Percentiles rank a stretch among this genome's conserved stretches.
These are phyloP conservation scores for Acanthoscelides obtectus DNA, from an alignment of 2,888 invertebrate species.

Conservation along the genomic window DNA sequence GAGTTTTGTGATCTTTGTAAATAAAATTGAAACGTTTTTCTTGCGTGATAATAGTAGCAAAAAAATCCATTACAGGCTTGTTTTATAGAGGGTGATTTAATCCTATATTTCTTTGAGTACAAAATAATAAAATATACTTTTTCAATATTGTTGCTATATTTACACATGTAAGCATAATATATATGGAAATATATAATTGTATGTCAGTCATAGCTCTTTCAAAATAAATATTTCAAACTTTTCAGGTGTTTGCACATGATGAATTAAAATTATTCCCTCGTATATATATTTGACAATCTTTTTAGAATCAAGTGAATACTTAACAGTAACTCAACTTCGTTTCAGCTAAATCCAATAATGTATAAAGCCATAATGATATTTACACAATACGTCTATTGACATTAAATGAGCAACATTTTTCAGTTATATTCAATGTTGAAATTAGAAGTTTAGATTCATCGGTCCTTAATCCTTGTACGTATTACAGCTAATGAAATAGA, in stretches of 20 bases:
- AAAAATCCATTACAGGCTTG: slow-evolving; percentile 24
- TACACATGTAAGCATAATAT: slow-evolving; percentile 26
- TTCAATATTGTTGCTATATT: slow-evolving; percentile 33
- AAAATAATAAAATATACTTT: slow-evolving; percentile 25
- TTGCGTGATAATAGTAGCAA: slow-evolving; percentile 15
- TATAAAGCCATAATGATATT: no score
- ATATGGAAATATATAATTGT: slow-evolving; percentile 17
- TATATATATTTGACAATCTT: slow-evolving; percentile 22
- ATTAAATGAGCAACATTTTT: no score
- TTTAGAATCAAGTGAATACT: slow-evolving; percentile 17
- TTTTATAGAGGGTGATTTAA: slow-evolving; percentile 28
- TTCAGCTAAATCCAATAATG: neutral
- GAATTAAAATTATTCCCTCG: slow-evolving; percentile 14
- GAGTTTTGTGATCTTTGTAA: slow-evolving; percentile 3
- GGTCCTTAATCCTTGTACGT: slow-evolving; percentile 15
- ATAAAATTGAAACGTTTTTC: slow-evolving; percentile 12
- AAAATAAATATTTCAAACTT: slow-evolving; percentile 23
- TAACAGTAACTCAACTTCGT: neutral
- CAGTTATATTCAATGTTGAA: slow-evolving; percentile 11
- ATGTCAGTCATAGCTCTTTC: slow-evolving; percentile 29
- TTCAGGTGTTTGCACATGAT: slow-evolving; percentile 23
- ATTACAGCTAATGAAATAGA: slow-evolving; percentile 15
- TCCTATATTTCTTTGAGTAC: slow-evolving; percentile 34
- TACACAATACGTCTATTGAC: no score
- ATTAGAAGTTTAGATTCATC: slow-evolving; percentile 13